Evolutionary conservation across 2,113 vertebrate species (phyloP).

Genomic region (Gopherus flavomarginatus): DNA sequence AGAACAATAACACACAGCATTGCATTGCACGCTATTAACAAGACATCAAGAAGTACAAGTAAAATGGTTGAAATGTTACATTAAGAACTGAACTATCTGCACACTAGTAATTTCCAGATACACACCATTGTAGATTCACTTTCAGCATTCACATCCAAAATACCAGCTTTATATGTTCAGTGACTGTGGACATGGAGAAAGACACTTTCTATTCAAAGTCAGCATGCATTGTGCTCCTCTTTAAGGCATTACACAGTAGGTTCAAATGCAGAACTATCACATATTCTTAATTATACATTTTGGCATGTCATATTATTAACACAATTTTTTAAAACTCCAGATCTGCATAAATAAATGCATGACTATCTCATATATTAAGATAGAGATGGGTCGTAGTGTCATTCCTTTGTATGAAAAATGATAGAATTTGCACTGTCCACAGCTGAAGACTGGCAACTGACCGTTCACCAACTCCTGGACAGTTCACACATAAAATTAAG

Average conservation of each 20-base stretch:
- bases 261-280: not conserved
- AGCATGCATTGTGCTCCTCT: not conserved
- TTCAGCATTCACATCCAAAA: not conserved
- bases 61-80: not conserved
- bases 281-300: not conserved
- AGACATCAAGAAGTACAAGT: not conserved
- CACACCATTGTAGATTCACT: not conserved
- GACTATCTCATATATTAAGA: not conserved
- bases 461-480: constrained; percentile 15
- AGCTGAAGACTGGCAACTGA: not conserved
- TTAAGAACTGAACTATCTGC: not conserved
- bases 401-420: not conserved
- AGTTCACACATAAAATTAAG: constrained; percentile 66
- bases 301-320: not conserved
- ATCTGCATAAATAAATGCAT: not conserved
- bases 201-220: not conserved
- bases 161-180: not conserved
- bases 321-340: not conserved
- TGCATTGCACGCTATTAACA: not conserved
- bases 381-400: not conserved
- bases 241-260: not conserved
- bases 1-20: not conserved
- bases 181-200: not conserved
- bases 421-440: not conserved
- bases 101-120: not conserved